Conservation (phyloP, 92 coral and sea anemone species). For the Scolanthus callimorphus region DNA sequence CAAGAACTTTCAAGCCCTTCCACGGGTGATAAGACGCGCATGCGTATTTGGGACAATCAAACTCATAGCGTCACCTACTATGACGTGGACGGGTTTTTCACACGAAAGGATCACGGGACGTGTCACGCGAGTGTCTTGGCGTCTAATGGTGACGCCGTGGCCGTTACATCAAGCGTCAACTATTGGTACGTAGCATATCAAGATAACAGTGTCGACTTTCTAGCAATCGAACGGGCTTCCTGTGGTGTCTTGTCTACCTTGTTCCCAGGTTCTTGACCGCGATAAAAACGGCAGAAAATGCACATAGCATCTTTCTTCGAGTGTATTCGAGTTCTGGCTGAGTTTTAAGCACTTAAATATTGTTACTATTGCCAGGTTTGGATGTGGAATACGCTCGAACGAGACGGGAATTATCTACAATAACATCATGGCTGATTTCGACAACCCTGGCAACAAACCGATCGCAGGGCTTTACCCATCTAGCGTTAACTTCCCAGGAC, state of each 20-base stretch:
- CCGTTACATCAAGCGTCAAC: constrained; percentile 64
- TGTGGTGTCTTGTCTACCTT: no score
- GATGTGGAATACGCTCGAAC: constrained; percentile 42
- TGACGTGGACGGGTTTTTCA: constrained; percentile 30
- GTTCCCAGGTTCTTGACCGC: no score
- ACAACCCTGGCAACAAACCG: constrained; percentile 21
- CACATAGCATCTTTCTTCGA: no score
- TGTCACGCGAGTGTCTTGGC: constrained; percentile 63
- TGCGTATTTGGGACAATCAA: constrained; percentile 44
- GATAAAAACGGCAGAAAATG: no score
- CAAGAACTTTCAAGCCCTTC: constrained; percentile 21
- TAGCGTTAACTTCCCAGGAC: constrained; percentile 36
- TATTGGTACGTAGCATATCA: no score
- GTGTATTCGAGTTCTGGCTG: no score
- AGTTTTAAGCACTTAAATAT: not conserved
- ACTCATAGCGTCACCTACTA: constrained; percentile 51
- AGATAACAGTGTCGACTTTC: no score
- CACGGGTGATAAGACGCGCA: constrained; percentile 39
- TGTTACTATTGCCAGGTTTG: constrained; percentile 27
- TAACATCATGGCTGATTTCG: constrained; percentile 54
- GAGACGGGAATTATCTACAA: constrained; percentile 61
- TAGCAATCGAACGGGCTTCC: no score
- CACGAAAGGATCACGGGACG: constrained; percentile 59
- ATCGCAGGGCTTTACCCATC: constrained; percentile 48
- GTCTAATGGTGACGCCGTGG: constrained; percentile 70